Evolutionary conservation across 2,888 invertebrate species (phyloP).

Genomic region (Muscina levida): DNA sequence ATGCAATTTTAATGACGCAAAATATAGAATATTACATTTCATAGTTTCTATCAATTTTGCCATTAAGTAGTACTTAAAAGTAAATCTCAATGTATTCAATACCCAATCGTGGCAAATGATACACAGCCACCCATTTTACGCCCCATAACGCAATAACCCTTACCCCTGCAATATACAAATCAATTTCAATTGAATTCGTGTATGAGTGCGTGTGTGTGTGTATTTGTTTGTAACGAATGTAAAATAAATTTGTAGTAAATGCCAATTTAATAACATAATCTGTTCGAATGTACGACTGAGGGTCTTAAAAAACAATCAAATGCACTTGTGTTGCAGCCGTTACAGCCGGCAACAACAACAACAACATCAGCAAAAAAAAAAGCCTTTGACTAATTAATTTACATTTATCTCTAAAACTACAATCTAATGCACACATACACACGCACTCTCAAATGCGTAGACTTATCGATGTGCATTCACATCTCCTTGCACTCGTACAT

Average conservation of each 20-base stretch:
- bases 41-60: too few species aligned
- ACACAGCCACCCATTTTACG: too few species aligned
- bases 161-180: too few species aligned
- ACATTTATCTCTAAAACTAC: constrained; percentile 66
- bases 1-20: too few species aligned
- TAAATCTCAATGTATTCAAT: too few species aligned
- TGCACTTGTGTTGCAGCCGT: constrained; percentile 57
- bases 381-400: constrained; percentile 69
- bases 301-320: constrained; percentile 67
- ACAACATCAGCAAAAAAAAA: constrained; percentile 46
- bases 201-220: neutral
- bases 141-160: too few species aligned
- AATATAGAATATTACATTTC: too few species aligned
- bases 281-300: constrained; percentile 50
- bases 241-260: constrained; percentile 62
- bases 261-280: constrained; percentile 67
- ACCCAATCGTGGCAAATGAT: too few species aligned
- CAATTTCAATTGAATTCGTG: too few species aligned
- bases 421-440: constrained; percentile 43
- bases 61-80: too few species aligned
- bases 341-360: constrained; percentile 1
- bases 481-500: constrained; percentile 3
- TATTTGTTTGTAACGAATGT: constrained; percentile 24
- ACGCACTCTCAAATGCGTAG: constrained; percentile 1
- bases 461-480: neutral